Base-by-base conservation (phyloP, 2,888 invertebrate genomes). In the Leptinotarsa juncta region DNA sequence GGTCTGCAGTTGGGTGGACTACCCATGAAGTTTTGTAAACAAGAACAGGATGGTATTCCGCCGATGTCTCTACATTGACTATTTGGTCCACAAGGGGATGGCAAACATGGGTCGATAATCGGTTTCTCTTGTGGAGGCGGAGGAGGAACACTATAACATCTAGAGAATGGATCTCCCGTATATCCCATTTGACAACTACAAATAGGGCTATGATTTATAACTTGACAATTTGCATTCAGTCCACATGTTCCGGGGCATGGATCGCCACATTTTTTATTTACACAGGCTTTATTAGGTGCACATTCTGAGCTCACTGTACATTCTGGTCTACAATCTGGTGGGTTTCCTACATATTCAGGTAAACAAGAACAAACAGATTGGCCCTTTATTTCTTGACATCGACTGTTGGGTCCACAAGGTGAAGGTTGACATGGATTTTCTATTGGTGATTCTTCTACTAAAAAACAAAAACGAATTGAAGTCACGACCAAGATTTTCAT, bases 231-330 rank as follows among this genome's bases (percentile, higher is more conserved):
- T 12, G 91, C 89, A 80, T 90, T 90, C 15, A 89, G 80, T 20
- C 94, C 94, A 84, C 93, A 93, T 49, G 90, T 89, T 77, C 91
- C 90, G 18, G 91, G 89, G 84, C 94, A 95, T 67, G 94, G 94
- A 86, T 93, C 90, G 16, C 89, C 88, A 85, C 96, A 96, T 87
- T 94, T 94, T 79, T 93, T 92, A 80, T 92, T 91, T 4, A 93
- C 89, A 83, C 95, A 95, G 79, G 94, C 93, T 85, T 91, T 91
- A 80, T 92, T 91, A 69, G 90, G 89, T n/a, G 92, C 88, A 86
- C 96, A 95, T 88, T 95, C 95, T 10, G 94, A 92, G 85, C 94
- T 93, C 5, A 93, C 90, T n/a, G 92, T 90, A 85, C 95, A 95
- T 88, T 95, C 94, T 1, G 95, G 94, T 82, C 94, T 90, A 85